Percentiles rank a stretch among this genome's conserved stretches.
phyloP scores from a whole-genome alignment of 2,888 invertebrate genomes.

The Spilosoma lubricipeda region DNA sequence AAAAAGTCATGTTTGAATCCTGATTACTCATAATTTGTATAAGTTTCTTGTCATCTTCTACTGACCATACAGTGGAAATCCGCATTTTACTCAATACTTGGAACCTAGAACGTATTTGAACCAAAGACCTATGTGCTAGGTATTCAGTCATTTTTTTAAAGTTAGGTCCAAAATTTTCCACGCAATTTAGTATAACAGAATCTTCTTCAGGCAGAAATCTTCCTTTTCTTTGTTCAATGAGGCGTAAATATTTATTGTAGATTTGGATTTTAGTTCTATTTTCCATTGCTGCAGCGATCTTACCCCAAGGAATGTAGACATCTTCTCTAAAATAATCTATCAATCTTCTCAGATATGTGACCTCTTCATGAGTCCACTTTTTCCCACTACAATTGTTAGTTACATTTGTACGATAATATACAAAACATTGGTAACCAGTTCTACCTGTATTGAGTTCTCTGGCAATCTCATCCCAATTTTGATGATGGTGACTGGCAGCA shows the following conservation, averaged over 20 bases:
- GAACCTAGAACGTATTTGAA: slow-evolving; percentile 88
- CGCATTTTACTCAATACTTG: slow-evolving; percentile 77
- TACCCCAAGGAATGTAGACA: slow-evolving; percentile 91
- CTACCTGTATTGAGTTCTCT: slow-evolving; percentile 84
- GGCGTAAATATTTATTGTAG: slow-evolving; percentile 85
- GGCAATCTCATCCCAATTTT: slow-evolving; percentile 90
- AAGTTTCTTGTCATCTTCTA: slow-evolving; percentile 87
- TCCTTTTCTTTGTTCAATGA: slow-evolving; percentile 83
- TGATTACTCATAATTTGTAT: slow-evolving; percentile 83
- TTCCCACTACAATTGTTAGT: slow-evolving; percentile 60
- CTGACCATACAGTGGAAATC: slow-evolving; percentile 85
- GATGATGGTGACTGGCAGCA: slow-evolving; percentile 69
- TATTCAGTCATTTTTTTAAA: slow-evolving; percentile 86
- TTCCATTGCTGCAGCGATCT: slow-evolving; percentile 88
- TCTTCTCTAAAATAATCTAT: slow-evolving; percentile 89
- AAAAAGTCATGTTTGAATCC: slow-evolving; percentile 69
- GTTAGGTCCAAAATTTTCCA: slow-evolving; percentile 87
- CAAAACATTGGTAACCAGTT: slow-evolving; percentile 90
- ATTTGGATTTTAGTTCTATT: slow-evolving; percentile 88
- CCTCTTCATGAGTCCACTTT: slow-evolving; percentile 90
- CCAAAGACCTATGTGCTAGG: slow-evolving; percentile 87
- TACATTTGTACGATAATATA: slow-evolving; percentile 87
- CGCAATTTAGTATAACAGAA: slow-evolving; percentile 87
- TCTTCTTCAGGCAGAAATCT: slow-evolving; percentile 90
- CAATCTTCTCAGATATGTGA: slow-evolving; percentile 87